phyloP scores from a whole-genome alignment of 2,797 vertebrate genomes.

The Leuciscus waleckii region DNA sequence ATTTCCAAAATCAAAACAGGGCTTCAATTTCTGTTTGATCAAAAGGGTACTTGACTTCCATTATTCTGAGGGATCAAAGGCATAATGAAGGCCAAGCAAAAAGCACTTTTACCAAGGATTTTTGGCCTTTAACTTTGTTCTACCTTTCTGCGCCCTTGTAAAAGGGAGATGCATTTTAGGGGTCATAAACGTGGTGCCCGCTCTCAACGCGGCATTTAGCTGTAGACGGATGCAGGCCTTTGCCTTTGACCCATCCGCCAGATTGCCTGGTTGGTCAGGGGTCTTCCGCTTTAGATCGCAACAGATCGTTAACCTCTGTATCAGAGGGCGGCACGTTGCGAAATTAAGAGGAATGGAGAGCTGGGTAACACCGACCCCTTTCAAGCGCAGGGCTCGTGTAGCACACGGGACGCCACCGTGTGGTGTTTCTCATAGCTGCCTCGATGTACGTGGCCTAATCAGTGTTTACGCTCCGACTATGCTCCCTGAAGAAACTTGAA shows the following conservation, averaged over 20 bases:
- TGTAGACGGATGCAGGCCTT: slow-evolving; percentile 19
- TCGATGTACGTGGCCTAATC: slow-evolving; percentile 33
- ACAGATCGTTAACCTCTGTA: slow-evolving; percentile 65
- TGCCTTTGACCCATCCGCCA: slow-evolving; percentile 44
- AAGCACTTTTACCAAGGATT: slow-evolving; percentile 31
- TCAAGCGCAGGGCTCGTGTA: slow-evolving; percentile 25
- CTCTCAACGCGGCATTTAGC: slow-evolving; percentile 40
- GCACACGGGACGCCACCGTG: slow-evolving; percentile 60
- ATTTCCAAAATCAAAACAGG: slow-evolving; percentile 20
- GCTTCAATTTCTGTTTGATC: slow-evolving; percentile 21
- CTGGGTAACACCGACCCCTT: slow-evolving; percentile 30
- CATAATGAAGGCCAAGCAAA: slow-evolving; percentile 27
- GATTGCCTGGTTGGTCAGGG: slow-evolving; percentile 27
- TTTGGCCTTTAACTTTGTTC: slow-evolving; percentile 44
- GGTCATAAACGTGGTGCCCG: slow-evolving; percentile 11
- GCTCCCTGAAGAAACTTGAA: slow-evolving; percentile 47
- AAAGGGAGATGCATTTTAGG: slow-evolving; percentile 26
- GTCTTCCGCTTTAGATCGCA: slow-evolving; percentile 36
- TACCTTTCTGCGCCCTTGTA: slow-evolving; percentile 31
- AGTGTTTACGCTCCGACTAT: slow-evolving; percentile 23
- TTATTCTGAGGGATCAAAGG: slow-evolving; percentile 33
- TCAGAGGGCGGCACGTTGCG: slow-evolving; percentile 63
- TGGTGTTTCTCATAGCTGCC: slow-evolving; percentile 54
- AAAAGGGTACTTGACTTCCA: slow-evolving; percentile 32
- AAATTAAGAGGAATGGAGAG: slow-evolving; percentile 7